Conservation (phyloP, 1,140 invertebrate genomes). For the Diorhabda carinulata region DNA sequence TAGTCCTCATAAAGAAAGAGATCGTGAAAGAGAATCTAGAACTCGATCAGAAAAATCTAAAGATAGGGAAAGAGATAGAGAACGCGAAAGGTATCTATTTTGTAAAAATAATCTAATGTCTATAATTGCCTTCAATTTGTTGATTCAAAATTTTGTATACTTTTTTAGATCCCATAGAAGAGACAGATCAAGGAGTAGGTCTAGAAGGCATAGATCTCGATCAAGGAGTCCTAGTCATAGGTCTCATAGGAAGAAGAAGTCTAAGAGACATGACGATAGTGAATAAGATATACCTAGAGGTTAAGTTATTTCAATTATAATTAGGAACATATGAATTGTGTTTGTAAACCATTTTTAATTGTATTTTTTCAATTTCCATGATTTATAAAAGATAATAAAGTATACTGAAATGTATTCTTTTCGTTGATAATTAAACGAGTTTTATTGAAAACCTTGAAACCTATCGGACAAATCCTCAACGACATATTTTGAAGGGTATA, state of each 20-base stretch:
- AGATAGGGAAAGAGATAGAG: slow-evolving; percentile 47
- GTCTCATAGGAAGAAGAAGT: slow-evolving; percentile 59
- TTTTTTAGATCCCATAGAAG: slow-evolving; percentile 52
- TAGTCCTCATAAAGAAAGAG: slow-evolving; percentile 34
- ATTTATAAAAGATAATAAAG: no score
- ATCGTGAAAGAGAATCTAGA: slow-evolving; percentile 48
- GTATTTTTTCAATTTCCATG: no score
- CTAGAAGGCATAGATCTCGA: slow-evolving; percentile 58
- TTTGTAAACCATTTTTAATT: no score
- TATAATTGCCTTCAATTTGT: neutral
- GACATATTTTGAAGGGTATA: no score
- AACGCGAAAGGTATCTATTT: slow-evolving; percentile 24
- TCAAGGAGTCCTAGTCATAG: slow-evolving; percentile 58
- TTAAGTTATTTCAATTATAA: no score
- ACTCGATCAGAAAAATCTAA: slow-evolving; percentile 48
- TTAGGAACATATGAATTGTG: no score
- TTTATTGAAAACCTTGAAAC: no score
- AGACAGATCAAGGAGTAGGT: slow-evolving; percentile 54
- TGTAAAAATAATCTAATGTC: neutral
- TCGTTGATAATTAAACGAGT: no score
- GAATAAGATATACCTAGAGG: slow-evolving; percentile 24
- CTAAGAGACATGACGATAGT: slow-evolving; percentile 43
- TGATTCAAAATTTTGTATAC: neutral
- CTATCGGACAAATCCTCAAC: no score
- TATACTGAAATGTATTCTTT: no score